Conservation (phyloP, 2,888 invertebrate species). For the Venustoraphidia nigricollis region DNA sequence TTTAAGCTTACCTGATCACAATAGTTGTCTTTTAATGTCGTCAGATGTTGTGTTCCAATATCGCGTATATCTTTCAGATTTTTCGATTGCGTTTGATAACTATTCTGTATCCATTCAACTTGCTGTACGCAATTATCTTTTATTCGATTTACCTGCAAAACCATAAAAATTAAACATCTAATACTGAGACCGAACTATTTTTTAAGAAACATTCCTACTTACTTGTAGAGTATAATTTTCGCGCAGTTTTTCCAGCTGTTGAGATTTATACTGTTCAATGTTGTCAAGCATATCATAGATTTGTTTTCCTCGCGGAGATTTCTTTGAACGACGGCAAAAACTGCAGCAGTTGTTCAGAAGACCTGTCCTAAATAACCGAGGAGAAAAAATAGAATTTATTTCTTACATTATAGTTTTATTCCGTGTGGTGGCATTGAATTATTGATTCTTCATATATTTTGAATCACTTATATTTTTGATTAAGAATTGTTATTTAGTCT, state of each 20-base stretch:
- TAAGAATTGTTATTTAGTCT: too few relatives aligned
- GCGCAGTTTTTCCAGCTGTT: constrained; percentile 71
- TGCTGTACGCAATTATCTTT: constrained; percentile 88
- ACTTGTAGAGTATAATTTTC: constrained; percentile 88
- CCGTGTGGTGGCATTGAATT: too few relatives aligned
- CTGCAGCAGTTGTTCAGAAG: constrained; percentile 55
- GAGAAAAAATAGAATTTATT: too few relatives aligned
- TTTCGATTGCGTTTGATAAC: constrained; percentile 76
- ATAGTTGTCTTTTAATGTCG: constrained; percentile 78
- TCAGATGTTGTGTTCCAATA: constrained; percentile 78
- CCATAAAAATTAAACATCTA: constrained; percentile 3
- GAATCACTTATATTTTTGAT: too few relatives aligned
- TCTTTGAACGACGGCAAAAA: constrained; percentile 53
- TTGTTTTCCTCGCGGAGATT: constrained; percentile 65
- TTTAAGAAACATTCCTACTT: constrained; percentile 13
- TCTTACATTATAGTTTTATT: too few relatives aligned
- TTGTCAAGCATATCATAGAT: constrained; percentile 79
- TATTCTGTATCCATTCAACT: constrained; percentile 85
- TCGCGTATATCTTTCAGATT: constrained; percentile 79
- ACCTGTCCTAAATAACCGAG: constrained; percentile 37
- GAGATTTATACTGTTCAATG: constrained; percentile 78
- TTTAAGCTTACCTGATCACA: constrained; percentile 60
- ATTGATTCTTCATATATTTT: too few relatives aligned
- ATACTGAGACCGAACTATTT: neutral
- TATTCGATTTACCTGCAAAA: constrained; percentile 62